These are phyloP conservation scores for Steinernema scapterisci DNA, from an alignment of 2,888 invertebrate species.

Conservation along the genomic window DNA sequence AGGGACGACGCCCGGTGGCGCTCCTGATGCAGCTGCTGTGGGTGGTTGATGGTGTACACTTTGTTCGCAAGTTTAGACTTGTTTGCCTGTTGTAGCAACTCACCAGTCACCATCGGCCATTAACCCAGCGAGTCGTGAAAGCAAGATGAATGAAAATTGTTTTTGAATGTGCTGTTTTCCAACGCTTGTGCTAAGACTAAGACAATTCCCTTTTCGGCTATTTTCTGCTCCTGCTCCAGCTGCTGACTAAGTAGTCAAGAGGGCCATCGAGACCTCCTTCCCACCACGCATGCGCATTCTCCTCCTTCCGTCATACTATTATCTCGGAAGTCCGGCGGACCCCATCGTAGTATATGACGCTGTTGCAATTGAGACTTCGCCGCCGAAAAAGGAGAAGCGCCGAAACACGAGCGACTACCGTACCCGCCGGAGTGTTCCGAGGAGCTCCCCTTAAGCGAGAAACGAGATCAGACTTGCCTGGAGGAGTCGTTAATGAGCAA, in stretches of 20 bases:
- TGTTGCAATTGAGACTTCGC: no score
- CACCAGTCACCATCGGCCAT: neutral
- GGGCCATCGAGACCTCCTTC: neutral
- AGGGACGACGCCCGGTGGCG: neutral
- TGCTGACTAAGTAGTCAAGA: neutral
- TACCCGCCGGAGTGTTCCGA: neutral
- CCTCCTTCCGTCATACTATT: no score
- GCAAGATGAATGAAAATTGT: slow-evolving; percentile 33
- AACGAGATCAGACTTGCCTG: slow-evolving; percentile 35
- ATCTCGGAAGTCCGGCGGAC: no score
- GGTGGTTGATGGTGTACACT: neutral
- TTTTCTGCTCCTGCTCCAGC: no score
- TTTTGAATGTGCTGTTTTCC: slow-evolving; percentile 31
- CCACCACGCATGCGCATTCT: no score
- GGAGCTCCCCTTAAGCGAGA: neutral
- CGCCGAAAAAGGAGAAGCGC: no score
- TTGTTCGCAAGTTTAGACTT: neutral
- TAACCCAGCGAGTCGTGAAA: slow-evolving; percentile 29
- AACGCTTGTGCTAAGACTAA: slow-evolving; percentile 21
- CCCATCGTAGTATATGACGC: no score
- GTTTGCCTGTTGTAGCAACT: neutral
- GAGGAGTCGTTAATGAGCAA: slow-evolving; percentile 41
- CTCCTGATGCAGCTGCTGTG: neutral
- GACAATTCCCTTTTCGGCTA: slow-evolving; percentile 16
- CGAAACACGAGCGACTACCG: no score